Conservation (phyloP, 2,888 invertebrate genomes). For the Dicranocentrus wangi region DNA sequence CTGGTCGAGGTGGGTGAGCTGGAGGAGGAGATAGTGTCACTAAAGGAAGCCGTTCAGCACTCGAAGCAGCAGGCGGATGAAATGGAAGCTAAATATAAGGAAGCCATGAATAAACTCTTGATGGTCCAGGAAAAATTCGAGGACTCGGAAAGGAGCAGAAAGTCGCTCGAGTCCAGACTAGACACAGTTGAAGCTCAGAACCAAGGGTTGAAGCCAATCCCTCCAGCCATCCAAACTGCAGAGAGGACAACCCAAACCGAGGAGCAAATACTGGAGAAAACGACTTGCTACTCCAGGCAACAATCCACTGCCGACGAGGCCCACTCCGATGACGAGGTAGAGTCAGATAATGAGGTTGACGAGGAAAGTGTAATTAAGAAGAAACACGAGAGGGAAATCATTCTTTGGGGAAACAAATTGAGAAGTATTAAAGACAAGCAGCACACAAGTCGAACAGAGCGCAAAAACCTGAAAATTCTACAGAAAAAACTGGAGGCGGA, state of each 20-base stretch:
- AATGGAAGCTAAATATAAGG: slow-evolving; percentile 78
- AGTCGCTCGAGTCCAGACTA: slow-evolving; percentile 84
- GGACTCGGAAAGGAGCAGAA: slow-evolving; percentile 85
- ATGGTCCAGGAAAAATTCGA: slow-evolving; percentile 75
- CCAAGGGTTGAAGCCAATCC: slow-evolving; percentile 59
- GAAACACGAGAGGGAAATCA: slow-evolving; percentile 81
- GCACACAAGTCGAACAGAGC: slow-evolving; percentile 84
- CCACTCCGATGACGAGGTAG: slow-evolving; percentile 55
- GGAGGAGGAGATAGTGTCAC: slow-evolving; percentile 72
- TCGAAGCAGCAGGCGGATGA: slow-evolving; percentile 82
- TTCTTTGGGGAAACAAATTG: slow-evolving; percentile 79
- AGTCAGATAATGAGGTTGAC: slow-evolving; percentile 75
- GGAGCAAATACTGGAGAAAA: slow-evolving; percentile 64
- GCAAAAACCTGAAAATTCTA: slow-evolving; percentile 84
- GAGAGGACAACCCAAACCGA: slow-evolving; percentile 72
- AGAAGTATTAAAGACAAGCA: slow-evolving; percentile 79
- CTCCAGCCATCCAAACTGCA: slow-evolving; percentile 68
- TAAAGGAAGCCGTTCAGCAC: slow-evolving; percentile 72
- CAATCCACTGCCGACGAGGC: slow-evolving; percentile 76
- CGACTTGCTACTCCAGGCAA: slow-evolving; percentile 62
- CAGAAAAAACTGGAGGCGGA: slow-evolving; percentile 87
- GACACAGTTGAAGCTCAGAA: slow-evolving; percentile 80
- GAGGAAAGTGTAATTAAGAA: slow-evolving; percentile 78
- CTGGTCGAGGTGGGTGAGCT: slow-evolving; percentile 69
- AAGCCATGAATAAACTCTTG: slow-evolving; percentile 79